These are phyloP conservation scores for Pinna nobilis DNA, from an alignment of 1,140 invertebrate genomes.

Conservation along the genomic window DNA sequence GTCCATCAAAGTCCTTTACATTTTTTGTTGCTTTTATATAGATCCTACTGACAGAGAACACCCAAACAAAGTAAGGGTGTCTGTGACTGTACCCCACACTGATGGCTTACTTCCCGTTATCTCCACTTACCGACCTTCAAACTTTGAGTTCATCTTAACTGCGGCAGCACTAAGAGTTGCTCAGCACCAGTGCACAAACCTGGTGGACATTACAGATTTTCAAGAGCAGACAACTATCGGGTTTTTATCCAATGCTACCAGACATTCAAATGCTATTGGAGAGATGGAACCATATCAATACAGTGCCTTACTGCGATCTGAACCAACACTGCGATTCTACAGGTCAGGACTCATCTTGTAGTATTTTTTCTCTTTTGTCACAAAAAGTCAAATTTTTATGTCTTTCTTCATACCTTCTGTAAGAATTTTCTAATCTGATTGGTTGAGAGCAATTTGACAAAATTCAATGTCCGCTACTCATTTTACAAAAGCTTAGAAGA, in stretches of 20 bases:
- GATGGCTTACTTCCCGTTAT: slow-evolving; percentile 74
- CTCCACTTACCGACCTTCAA: slow-evolving; percentile 71
- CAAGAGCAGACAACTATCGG: slow-evolving; percentile 58
- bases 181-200: slow-evolving; percentile 73
- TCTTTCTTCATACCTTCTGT: too few relatives aligned
- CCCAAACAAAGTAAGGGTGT: slow-evolving; percentile 70
- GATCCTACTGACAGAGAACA: slow-evolving; percentile 66
- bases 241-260: slow-evolving; percentile 69
- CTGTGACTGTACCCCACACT: slow-evolving; percentile 72
- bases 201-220: slow-evolving; percentile 60
- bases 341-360: slow-evolving; percentile 47
- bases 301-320: slow-evolving; percentile 59
- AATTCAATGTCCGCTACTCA: too few relatives aligned
- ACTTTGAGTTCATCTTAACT: slow-evolving; percentile 73
- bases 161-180: slow-evolving; percentile 67
- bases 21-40: slow-evolving; percentile 34
- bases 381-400: neutral
- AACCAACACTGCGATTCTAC: slow-evolving; percentile 69
- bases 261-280: slow-evolving; percentile 55
- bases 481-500: too few relatives aligned
- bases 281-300: slow-evolving; percentile 72
- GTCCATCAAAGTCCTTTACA: too few relatives aligned
- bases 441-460: too few relatives aligned
- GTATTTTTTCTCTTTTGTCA: neutral
- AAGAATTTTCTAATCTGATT: too few relatives aligned